These are phyloP conservation scores for Eurosta solidaginis DNA, from an alignment of 1,140 invertebrate genomes.

Conservation along the genomic window DNA sequence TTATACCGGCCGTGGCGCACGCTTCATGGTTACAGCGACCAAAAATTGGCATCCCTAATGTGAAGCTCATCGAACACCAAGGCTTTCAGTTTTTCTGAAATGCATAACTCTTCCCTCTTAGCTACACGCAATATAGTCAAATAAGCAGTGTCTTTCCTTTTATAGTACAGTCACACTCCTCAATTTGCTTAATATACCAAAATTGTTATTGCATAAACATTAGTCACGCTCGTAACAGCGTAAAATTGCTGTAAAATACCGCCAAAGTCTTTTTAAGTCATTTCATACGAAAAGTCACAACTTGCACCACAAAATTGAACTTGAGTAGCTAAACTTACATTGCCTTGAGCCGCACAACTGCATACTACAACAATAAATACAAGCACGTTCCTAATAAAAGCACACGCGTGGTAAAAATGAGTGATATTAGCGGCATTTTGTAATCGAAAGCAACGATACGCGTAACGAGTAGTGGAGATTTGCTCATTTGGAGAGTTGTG, in stretches of 20 bases:
- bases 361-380: too few relatives aligned
- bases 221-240: not conserved
- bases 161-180: not conserved
- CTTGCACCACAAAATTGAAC: not conserved
- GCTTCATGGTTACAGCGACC: too few relatives aligned
- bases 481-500: too few relatives aligned
- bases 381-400: not conserved
- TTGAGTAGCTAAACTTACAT: not conserved
- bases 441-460: not conserved
- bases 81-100: too few relatives aligned
- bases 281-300: not conserved
- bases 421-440: conserved; percentile 6
- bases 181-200: not conserved
- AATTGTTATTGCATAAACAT: not conserved
- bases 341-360: not conserved
- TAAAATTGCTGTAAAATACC: not conserved
- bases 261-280: too few relatives aligned
- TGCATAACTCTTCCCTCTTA: too few relatives aligned
- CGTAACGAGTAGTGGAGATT: not conserved
- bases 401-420: not conserved
- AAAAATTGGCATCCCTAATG: too few relatives aligned
- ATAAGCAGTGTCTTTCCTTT: too few relatives aligned
- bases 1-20: too few relatives aligned
- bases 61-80: too few relatives aligned
- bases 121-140: too few relatives aligned